Evolutionary conservation across 2,797 vertebrate genomes (phyloP), one percentile per base, ranked within the genome.

Genomic region (Eulemur mongoz): DNA sequence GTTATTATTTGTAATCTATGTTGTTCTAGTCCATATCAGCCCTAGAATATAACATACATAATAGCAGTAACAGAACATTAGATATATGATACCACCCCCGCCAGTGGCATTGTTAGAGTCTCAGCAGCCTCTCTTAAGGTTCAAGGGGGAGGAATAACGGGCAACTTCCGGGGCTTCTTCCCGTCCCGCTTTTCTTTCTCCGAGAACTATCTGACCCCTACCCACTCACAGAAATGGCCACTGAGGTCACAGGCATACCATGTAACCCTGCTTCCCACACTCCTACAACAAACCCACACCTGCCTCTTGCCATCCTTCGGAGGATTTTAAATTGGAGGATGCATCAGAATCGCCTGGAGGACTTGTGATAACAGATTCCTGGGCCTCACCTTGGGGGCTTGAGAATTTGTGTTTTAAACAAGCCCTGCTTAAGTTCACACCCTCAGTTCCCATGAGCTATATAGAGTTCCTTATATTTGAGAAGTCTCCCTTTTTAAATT

Each of bases 271-370:
- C 8, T 63, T 25, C 84, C 10, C 59, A 92, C 13, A 43, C 7
- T 5, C 17, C 30, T 54, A 1, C 0, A n/a, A 23, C 7, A 9
- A 4, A 32, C 22, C 11, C 17, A 30, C 35, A 2, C 4, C 22
- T 61, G 61, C 27, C 0, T 80, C 30, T 40, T 79, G 45, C 30
- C 38, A 23, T 7, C 9, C 5, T 11, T 76, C 3, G 27, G 32
- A 22, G 11, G 59, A 72, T n/a, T 80, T 79, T 88, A 79, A 83
- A 85, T 22, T 35, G 63, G 52, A 22, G 22, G 50, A 2, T 40
- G 22, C 12, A 7, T n/a, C 14, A 18, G 54, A 85, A 87, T 72
- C 15, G 38, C 22, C 10, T 27, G 38, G 22, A 72, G 40, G 35
- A 10, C 1, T 85, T 80, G 30, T 57, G 80, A 22, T 50, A 54